Conservation (phyloP, 2,888 invertebrate genomes). For the Eueremaeus valkanovi region DNA sequence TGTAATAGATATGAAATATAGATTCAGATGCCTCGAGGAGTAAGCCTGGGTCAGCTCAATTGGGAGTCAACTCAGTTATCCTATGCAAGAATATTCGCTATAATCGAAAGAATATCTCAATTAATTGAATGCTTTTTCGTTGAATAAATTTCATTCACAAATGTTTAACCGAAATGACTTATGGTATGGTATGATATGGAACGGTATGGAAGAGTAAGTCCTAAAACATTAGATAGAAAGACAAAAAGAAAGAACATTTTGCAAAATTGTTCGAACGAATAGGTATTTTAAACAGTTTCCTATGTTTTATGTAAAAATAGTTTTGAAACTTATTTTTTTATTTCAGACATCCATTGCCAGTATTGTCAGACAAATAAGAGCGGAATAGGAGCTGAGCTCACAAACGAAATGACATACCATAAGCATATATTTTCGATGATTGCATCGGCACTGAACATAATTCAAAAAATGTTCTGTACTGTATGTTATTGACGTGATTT, state of each 20-base stretch:
- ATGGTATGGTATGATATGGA: no score
- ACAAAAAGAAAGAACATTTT: not conserved
- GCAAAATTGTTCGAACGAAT: not conserved
- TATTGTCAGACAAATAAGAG: not conserved
- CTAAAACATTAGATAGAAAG: no score
- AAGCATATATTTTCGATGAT: constrained; percentile 15
- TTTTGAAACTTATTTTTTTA: not conserved
- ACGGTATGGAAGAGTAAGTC: no score
- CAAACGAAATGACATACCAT: not conserved
- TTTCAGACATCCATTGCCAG: not conserved
- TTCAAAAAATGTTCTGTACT: not conserved
- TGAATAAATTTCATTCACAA: no score
- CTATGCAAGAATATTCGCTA: no score
- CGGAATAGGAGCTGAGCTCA: not conserved
- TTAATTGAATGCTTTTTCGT: no score
- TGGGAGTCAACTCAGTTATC: no score
- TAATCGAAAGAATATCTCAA: no score
- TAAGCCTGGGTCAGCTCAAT: no score
- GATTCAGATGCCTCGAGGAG: no score
- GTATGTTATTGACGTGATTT: constrained; percentile 6
- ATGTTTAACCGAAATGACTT: no score
- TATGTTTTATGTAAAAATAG: not conserved
- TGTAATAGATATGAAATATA: no score
- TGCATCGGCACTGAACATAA: not conserved
- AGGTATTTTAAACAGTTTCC: not conserved